Evolutionary conservation across 37 sponge, comb jelly and placozoan species (phyloP).

Genomic region (Trichoplax adhaerens): DNA sequence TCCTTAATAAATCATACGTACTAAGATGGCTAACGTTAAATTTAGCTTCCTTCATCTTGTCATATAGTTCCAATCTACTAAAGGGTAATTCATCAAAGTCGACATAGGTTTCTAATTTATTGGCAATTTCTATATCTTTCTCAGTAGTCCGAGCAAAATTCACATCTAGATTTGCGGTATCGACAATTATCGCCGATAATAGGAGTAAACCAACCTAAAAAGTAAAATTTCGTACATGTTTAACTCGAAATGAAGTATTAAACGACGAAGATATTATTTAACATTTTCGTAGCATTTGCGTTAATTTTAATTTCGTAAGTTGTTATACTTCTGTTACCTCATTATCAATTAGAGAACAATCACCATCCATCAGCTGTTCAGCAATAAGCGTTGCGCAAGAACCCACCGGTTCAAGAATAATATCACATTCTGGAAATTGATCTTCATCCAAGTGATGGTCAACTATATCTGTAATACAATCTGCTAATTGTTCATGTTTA

Average conservation of each 20-base stretch:
- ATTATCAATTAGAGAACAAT: too few species aligned
- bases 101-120: background rate
- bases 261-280: too few species aligned
- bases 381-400: constrained; percentile 49
- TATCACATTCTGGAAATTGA: background rate
- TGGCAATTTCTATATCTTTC: constrained; percentile 25
- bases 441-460: constrained; percentile 29
- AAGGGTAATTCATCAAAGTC: background rate
- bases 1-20: constrained; percentile 22
- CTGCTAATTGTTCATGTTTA: background rate
- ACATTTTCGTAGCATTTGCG: too few species aligned
- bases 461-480: constrained; percentile 13
- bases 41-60: constrained; percentile 11
- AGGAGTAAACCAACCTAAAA: constrained; percentile 22
- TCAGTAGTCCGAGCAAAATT: constrained; percentile 23
- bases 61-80: constrained; percentile 20
- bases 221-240: too few species aligned
- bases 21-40: constrained; percentile 17
- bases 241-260: too few species aligned
- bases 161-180: constrained; percentile 35
- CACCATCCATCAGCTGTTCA: constrained; percentile 3
- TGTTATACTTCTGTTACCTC: too few species aligned
- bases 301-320: too few species aligned
- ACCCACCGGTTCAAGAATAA: constrained; percentile 28
- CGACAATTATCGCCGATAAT: constrained; percentile 43